phyloP scores from a whole-genome alignment of 2,888 invertebrate species.

The Microdon myrmicae region DNA sequence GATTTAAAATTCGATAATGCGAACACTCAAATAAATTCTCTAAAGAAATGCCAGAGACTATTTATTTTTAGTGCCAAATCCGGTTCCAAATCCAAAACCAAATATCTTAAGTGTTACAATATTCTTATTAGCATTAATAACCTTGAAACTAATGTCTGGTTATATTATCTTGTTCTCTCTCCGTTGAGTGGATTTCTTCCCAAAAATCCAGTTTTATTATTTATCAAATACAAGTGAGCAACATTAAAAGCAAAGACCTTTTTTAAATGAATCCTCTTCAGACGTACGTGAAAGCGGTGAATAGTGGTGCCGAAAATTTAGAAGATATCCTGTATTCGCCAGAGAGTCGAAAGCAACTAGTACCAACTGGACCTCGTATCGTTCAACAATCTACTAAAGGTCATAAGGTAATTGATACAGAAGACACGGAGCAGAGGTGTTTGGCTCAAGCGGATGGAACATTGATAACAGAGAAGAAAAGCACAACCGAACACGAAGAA shows the following conservation, averaged over 20 bases:
- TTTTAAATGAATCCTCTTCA: constrained; percentile 66
- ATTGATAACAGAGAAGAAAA: constrained; percentile 85
- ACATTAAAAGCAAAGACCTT: not conserved
- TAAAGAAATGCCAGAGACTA: too few species aligned
- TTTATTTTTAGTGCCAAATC: too few species aligned
- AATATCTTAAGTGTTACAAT: too few species aligned
- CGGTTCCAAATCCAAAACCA: too few species aligned
- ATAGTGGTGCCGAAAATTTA: constrained; percentile 74
- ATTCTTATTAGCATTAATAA: too few species aligned
- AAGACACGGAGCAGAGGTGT: constrained; percentile 82
- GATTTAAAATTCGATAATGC: too few species aligned
- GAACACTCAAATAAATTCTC: too few species aligned
- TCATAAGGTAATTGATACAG: constrained; percentile 85
- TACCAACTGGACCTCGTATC: constrained; percentile 76
- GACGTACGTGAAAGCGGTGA: constrained; percentile 81
- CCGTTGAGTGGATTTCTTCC: too few species aligned
- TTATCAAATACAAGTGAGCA: constrained; percentile 4
- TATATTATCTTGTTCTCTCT: too few species aligned
- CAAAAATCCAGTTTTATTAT: too few species aligned
- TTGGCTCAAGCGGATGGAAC: constrained; percentile 84
- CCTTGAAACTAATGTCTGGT: too few species aligned
- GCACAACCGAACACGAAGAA: constrained; percentile 86
- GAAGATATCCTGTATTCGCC: constrained; percentile 75
- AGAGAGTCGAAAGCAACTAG: constrained; percentile 73
- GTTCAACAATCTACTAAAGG: constrained; percentile 80